These are phyloP conservation scores for Bradynema listronoti DNA, from an alignment of 1,140 invertebrate species.

Conservation along the genomic window DNA sequence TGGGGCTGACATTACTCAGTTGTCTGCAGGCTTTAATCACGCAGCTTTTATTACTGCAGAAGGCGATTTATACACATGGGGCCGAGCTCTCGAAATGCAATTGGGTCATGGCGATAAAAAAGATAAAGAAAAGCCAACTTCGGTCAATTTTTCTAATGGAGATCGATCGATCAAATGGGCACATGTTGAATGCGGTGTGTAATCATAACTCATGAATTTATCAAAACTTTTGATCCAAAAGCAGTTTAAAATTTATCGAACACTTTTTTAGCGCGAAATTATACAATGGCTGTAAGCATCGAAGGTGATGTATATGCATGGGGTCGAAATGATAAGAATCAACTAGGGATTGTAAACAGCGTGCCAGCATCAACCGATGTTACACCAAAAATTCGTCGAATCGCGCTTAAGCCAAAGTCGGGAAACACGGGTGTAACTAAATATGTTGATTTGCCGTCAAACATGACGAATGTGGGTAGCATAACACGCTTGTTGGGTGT, in stretches of 20 bases:
- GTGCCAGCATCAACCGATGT: neutral
- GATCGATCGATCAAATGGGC: constrained; percentile 25
- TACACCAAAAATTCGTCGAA: constrained; percentile 3
- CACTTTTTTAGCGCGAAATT: constrained; percentile 34
- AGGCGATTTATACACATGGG: constrained; percentile 68
- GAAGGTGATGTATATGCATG: constrained; percentile 36
- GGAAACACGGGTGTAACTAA: constrained; percentile 36
- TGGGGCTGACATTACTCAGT: constrained; percentile 26
- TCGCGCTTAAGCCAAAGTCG: constrained; percentile 6
- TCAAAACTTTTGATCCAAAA: constrained; percentile 2
- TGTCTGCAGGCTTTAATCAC: constrained; percentile 68
- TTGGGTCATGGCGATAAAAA: constrained; percentile 65
- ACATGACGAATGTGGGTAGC: no score
- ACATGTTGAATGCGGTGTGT: constrained; percentile 40
- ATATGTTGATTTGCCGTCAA: constrained; percentile 29
- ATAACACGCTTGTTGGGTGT: no score
- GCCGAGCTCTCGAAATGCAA: constrained; percentile 68
- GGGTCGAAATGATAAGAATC: constrained; percentile 40
- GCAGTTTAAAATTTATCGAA: neutral
- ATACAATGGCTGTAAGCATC: constrained; percentile 32
- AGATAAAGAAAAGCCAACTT: constrained; percentile 52
- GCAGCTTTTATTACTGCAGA: constrained; percentile 66
- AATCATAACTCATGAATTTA: neutral
- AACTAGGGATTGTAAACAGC: constrained; percentile 29
- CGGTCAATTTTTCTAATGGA: constrained; percentile 21